phyloP scores from a whole-genome alignment of 2,797 vertebrate species.

The Ataeniobius toweri region DNA sequence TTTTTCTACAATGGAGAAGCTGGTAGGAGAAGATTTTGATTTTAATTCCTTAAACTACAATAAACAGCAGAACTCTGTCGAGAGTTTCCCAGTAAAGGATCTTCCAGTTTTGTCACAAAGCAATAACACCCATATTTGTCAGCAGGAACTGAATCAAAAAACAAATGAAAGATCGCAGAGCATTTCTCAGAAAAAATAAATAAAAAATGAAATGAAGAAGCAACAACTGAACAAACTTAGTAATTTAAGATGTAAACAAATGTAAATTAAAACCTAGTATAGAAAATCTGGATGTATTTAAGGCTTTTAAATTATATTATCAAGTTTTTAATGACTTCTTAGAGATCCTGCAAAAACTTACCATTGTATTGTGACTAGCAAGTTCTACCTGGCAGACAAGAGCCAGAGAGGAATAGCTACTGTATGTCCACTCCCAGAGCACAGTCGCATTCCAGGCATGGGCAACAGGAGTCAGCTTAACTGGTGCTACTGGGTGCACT shows the following conservation, averaged over 20 bases:
- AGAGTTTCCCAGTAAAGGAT: not conserved
- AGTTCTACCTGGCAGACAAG: slow-evolving; percentile 77
- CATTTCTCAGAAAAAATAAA: not conserved
- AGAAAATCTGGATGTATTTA: not conserved
- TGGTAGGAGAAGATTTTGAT: not conserved
- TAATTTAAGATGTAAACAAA: not conserved
- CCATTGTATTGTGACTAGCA: slow-evolving; percentile 44
- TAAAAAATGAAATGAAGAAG: not conserved
- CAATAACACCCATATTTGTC: too few relatives aligned
- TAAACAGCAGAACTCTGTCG: not conserved
- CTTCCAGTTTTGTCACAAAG: not conserved
- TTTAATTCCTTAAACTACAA: not conserved
- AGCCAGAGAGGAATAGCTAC: slow-evolving; percentile 57
- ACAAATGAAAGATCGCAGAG: not conserved
- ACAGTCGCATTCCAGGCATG: slow-evolving; percentile 71
- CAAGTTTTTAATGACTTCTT: not conserved
- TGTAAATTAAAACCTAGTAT: not conserved
- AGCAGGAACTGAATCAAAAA: too few relatives aligned
- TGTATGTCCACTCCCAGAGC: slow-evolving; percentile 71
- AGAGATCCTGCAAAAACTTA: slow-evolving; percentile 40
- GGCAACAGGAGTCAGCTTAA: not conserved
- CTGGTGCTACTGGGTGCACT: slow-evolving; percentile 76
- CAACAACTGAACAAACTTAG: not conserved
- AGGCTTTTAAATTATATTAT: not conserved
- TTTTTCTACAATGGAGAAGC: not conserved